Conservation (phyloP, 2,113 vertebrate species). For the Capreolus pygargus region DNA sequence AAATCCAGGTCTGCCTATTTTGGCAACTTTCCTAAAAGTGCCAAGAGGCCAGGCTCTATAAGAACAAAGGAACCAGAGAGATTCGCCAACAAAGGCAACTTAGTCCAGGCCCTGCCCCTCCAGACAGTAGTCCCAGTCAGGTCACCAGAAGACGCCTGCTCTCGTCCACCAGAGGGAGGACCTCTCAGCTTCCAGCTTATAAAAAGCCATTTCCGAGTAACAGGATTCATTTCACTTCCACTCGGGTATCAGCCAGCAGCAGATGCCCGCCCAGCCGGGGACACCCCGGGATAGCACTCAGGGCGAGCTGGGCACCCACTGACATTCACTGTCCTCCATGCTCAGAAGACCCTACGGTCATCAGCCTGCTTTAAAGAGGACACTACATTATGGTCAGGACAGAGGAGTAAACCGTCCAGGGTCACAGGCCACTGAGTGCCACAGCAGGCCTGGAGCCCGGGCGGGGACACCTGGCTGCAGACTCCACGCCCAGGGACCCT, state of each 20-base stretch:
- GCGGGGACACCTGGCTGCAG: neutral
- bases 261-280: neutral
- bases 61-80: neutral
- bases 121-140: neutral
- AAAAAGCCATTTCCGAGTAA: conserved; percentile 40
- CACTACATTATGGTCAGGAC: neutral
- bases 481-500: neutral
- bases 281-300: neutral
- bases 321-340: neutral
- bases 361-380: neutral
- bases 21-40: neutral
- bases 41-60: neutral
- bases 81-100: neutral
- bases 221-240: conserved; percentile 48
- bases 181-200: conserved; percentile 10
- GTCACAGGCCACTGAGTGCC: neutral
- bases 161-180: neutral
- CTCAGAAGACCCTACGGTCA: neutral
- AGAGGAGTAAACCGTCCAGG: neutral
- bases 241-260: neutral
- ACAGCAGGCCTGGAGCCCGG: neutral
- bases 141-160: neutral
- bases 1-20: neutral
- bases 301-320: neutral
- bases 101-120: neutral